Evolutionary conservation across 2,113 vertebrate species (phyloP).

Genomic region (Heloderma charlesbogerti): DNA sequence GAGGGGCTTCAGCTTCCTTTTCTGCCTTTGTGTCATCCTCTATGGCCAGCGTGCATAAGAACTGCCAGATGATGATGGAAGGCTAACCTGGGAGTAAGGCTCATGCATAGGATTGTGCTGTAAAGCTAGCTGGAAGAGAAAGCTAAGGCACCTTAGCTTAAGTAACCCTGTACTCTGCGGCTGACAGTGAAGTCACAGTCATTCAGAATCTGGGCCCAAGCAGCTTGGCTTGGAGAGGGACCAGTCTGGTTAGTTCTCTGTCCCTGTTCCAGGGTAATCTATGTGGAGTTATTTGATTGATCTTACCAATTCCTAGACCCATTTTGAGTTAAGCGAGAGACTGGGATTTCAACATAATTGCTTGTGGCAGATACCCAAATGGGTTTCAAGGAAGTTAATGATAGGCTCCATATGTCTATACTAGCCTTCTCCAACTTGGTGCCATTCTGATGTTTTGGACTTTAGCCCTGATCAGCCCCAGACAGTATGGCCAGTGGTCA

Average conservation of each 20-base stretch:
- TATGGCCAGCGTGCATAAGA: not conserved
- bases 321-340: not conserved
- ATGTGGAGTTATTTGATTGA: not conserved
- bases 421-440: no score
- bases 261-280: not conserved
- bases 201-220: not conserved
- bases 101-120: not conserved
- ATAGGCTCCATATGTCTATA: not conserved
- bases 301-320: not conserved
- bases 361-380: not conserved
- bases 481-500: no score
- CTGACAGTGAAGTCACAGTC: not conserved
- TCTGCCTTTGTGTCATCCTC: not conserved
- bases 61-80: not conserved
- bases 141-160: not conserved
- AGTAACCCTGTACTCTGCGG: no score
- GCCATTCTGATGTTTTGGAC: no score
- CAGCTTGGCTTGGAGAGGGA: not conserved
- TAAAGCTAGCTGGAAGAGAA: not conserved
- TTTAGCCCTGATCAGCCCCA: no score
- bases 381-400: not conserved
- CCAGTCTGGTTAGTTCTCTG: not conserved
- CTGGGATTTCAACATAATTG: not conserved
- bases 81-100: not conserved
- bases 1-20: not conserved